Percentiles rank a stretch among this genome's conserved stretches.
Conservation (phyloP, 1,140 invertebrate species). For the Drosophila tristis region DNA sequence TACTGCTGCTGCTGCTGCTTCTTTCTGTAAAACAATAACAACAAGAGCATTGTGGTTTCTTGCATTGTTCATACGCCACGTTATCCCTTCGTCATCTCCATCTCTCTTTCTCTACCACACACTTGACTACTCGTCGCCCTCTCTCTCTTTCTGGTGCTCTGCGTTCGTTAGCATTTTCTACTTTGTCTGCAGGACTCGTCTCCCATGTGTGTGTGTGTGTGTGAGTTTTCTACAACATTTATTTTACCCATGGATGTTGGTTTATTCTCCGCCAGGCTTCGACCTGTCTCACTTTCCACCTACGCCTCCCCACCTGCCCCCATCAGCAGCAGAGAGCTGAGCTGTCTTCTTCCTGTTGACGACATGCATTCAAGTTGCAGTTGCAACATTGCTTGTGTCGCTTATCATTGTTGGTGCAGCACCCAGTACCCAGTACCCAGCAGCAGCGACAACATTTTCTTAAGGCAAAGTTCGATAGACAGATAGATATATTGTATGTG, state of each 20-base stretch:
- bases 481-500: constrained; percentile 37
- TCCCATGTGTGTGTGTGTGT: constrained; percentile 32
- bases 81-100: constrained; percentile 43
- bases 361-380: constrained; percentile 51
- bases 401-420: constrained; percentile 72
- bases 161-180: constrained; percentile 62
- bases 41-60: constrained; percentile 66
- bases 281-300: constrained; percentile 28
- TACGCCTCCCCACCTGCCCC: constrained; percentile 14
- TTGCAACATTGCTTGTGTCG: constrained; percentile 39
- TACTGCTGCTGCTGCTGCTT: constrained; percentile 8
- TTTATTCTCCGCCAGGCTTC: constrained; percentile 61
- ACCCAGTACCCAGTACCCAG: constrained; percentile 23
- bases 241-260: constrained; percentile 66
- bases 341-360: constrained; percentile 44
- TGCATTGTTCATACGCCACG: constrained; percentile 78
- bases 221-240: constrained; percentile 71
- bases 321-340: no score
- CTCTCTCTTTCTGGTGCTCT: neutral
- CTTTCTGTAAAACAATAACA: constrained; percentile 73
- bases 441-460: constrained; percentile 48
- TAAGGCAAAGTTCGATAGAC: constrained; percentile 68
- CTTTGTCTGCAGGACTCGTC: constrained; percentile 46
- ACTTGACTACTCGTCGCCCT: neutral
- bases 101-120: neutral